These are phyloP conservation scores for Rhagologus leucostigma DNA, from an alignment of 2,113 vertebrate genomes.

Conservation along the genomic window DNA sequence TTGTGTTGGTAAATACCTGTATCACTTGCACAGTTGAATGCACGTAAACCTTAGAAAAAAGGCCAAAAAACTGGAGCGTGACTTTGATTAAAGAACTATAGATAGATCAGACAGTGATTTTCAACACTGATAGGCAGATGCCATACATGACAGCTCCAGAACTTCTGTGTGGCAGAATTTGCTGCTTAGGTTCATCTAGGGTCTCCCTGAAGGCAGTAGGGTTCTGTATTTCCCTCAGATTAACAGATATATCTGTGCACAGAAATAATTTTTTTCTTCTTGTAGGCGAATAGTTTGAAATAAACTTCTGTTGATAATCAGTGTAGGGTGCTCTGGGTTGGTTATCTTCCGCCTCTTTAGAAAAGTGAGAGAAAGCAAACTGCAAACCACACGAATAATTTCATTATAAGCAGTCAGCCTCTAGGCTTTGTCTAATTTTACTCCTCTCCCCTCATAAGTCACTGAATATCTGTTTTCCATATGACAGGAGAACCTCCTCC, in stretches of 20 bases:
- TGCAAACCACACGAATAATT: background rate
- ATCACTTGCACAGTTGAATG: background rate
- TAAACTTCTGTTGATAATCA: background rate
- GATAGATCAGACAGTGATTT: background rate
- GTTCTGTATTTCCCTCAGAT: background rate
- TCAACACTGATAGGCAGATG: background rate
- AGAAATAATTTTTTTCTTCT: background rate
- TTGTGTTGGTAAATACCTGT: background rate
- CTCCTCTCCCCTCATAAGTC: background rate
- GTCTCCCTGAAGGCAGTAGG: background rate
- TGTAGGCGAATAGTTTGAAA: background rate
- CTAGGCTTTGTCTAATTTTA: background rate
- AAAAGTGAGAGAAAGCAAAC: background rate
- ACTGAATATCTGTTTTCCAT: background rate
- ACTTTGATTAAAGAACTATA: background rate
- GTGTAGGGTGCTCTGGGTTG: background rate
- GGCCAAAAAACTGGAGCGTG: background rate
- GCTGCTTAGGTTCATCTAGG: background rate
- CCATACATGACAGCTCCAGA: fast-evolving
- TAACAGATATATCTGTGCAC: background rate
- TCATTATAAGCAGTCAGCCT: background rate
- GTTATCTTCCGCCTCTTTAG: background rate
- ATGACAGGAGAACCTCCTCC: background rate
- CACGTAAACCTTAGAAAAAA: background rate
- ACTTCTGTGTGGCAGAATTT: background rate